Base-by-base conservation (phyloP, 2,888 invertebrate species). In the Arrhopalites spinosus region DNA sequence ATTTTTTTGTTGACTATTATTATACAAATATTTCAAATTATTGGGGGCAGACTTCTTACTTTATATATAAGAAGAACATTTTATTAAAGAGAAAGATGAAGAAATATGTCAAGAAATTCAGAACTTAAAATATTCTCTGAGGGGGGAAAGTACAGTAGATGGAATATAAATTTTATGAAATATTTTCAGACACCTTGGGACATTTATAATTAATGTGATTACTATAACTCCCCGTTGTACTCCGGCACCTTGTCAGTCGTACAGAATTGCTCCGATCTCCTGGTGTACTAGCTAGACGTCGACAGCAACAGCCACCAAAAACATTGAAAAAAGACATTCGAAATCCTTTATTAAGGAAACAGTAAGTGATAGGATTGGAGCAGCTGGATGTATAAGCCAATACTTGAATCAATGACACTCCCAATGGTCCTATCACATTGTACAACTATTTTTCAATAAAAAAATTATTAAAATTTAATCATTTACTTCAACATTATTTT, bases 281-380 rank as follows among this genome's bases (percentile, higher is more conserved):
- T 0, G 75, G 43, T 23, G 23, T 43, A 1, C 70, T 53, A 3
- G 50, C 2, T 23, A 8, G 17, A 2, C 73, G 67, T 3, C 74
- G 66, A 17, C 75, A 75, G 59, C 82, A 81, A 47, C 86, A 85
- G 83, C 90, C 89, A 27, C 88, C 87, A 83, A 90, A 90, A 47
- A 88, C 86, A 77, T 88, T 86, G 74, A 89, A 84, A 83, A 91
- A 90, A 8, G 89, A 88, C 80, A 89, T 88, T n/a, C 90, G 85
- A 84, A 90, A 90, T 77, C 89, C 89, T 25, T 59, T 59, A 86
- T 95, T 95, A 93, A 95, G 93, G 87, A 95, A 95, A 86, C 95
- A 94, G 85, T 95, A 95, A 0, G 94, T 95, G 83, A 95, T 93
- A 0, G 95, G 95, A 85, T 96, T 96, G 85, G 92, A 93, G 85